Conservation (phyloP, 2,113 vertebrate species). For the Bufo gargarizans region DNA sequence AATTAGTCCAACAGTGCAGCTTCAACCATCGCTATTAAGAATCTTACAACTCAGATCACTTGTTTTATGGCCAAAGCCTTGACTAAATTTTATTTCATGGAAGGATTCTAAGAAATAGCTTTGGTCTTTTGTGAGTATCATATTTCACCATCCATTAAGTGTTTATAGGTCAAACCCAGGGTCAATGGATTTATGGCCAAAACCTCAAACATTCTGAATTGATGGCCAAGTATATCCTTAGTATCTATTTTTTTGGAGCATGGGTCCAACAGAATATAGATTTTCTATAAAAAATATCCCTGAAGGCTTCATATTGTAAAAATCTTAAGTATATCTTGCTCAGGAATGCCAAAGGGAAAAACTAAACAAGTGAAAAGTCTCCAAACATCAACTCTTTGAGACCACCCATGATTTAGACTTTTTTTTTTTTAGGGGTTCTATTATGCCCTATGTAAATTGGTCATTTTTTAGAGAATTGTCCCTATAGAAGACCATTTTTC, state of each 20-base stretch:
- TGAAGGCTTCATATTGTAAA: not conserved
- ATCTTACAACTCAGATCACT: constrained; percentile 45
- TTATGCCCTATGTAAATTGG: not conserved
- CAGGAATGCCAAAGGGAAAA: not conserved
- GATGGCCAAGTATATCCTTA: not conserved
- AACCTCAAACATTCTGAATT: not conserved
- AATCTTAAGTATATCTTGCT: not conserved
- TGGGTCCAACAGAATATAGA: not conserved
- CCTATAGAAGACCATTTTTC: not conserved
- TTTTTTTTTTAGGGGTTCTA: not conserved
- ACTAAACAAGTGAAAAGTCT: not conserved
- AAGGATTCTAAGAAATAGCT: constrained; percentile 18
- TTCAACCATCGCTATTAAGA: constrained; percentile 39
- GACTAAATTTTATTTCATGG: constrained; percentile 38
- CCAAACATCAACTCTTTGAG: not conserved
- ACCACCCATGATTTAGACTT: not conserved
- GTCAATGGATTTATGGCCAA: constrained; percentile 2
- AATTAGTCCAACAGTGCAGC: constrained; percentile 45
- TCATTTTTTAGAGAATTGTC: not conserved
- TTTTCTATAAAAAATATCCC: not conserved
- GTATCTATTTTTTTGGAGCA: not conserved
- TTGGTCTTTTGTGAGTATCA: constrained; percentile 8
- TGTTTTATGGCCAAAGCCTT: constrained; percentile 27
- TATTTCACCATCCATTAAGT: constrained; percentile 1
- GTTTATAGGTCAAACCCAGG: constrained; percentile 8